These are phyloP conservation scores for Hymenochirus boettgeri DNA, from an alignment of 2,113 vertebrate species.

Conservation along the genomic window DNA sequence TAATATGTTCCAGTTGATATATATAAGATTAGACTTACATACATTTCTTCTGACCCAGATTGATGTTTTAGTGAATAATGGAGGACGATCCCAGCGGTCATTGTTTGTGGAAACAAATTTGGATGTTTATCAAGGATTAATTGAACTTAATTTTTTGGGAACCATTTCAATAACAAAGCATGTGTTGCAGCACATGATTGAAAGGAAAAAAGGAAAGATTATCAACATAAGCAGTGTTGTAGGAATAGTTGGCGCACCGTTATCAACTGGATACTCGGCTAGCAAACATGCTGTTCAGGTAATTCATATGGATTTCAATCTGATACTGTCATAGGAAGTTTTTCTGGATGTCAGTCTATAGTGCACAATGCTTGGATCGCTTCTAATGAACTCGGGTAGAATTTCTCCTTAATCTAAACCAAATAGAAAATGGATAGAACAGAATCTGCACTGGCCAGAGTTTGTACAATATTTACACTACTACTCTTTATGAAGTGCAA, in stretches of 20 bases:
- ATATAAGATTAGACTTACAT: neutral
- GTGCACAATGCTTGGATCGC: no score
- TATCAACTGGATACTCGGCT: constrained; percentile 80
- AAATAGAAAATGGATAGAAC: no score
- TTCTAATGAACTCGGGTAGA: no score
- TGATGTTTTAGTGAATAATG: constrained; percentile 87
- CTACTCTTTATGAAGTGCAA: no score
- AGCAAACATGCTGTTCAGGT: constrained; percentile 93
- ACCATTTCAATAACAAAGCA: constrained; percentile 85
- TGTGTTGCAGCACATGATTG: constrained; percentile 84
- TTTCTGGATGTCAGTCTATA: no score
- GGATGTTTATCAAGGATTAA: constrained; percentile 77
- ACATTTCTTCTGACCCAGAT: constrained; percentile 59
- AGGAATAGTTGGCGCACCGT: constrained; percentile 69
- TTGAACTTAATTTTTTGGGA: constrained; percentile 87
- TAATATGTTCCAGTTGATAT: no score
- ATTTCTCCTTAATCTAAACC: no score
- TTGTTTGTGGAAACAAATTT: constrained; percentile 74
- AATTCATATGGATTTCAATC: constrained; percentile 30
- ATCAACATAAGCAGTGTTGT: constrained; percentile 81
- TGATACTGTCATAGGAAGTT: no score
- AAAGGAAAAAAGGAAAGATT: constrained; percentile 72
- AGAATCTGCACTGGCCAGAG: no score
- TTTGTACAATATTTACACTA: no score
- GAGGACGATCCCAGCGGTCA: constrained; percentile 82